A percentile compares a stretch with the other conserved stretches of the same genome.
Conservation (phyloP, 2,113 vertebrate genomes). For the Chaetodon auriga region DNA sequence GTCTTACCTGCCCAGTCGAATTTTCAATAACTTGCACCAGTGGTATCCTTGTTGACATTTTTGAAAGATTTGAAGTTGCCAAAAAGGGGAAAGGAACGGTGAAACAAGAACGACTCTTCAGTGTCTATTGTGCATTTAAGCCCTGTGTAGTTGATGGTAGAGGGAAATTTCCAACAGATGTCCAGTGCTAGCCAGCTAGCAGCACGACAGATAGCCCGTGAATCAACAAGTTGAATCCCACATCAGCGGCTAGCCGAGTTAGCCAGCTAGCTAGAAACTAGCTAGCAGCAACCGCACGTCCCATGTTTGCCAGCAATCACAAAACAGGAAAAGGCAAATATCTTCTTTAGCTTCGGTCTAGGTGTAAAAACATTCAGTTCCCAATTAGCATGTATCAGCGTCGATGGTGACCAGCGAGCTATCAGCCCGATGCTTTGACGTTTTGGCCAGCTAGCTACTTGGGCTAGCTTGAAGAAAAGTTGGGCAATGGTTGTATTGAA, state of each 20-base stretch:
- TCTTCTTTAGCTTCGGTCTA: conserved; percentile 7
- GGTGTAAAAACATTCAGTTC: conserved; percentile 22
- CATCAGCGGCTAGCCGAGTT: conserved; percentile 76
- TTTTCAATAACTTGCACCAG: conserved; percentile 86
- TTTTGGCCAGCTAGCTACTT: conserved; percentile 57
- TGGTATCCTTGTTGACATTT: conserved; percentile 85
- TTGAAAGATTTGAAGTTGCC: conserved; percentile 63
- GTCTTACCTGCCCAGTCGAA: conserved; percentile 84
- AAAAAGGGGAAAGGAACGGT: conserved; percentile 53
- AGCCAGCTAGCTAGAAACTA: conserved; percentile 75
- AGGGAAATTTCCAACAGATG: conserved; percentile 49
- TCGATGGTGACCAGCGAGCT: background rate
- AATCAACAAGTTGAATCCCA: conserved; percentile 87
- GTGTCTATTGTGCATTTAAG: conserved; percentile 80
- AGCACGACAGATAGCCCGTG: conserved; percentile 72
- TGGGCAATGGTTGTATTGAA: conserved; percentile 58
- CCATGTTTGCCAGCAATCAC: conserved; percentile 76
- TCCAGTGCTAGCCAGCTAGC: conserved; percentile 77
- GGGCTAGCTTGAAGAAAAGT: conserved; percentile 73
- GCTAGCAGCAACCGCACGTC: conserved; percentile 69
- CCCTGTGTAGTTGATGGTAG: conserved; percentile 21
- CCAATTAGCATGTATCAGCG: background rate
- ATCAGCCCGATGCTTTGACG: conserved; percentile 37
- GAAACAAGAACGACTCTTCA: conserved; percentile 58
- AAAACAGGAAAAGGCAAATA: conserved; percentile 14